Conservation (phyloP, 1,140 invertebrate genomes). For the Holcopasites calliopsidis region DNA sequence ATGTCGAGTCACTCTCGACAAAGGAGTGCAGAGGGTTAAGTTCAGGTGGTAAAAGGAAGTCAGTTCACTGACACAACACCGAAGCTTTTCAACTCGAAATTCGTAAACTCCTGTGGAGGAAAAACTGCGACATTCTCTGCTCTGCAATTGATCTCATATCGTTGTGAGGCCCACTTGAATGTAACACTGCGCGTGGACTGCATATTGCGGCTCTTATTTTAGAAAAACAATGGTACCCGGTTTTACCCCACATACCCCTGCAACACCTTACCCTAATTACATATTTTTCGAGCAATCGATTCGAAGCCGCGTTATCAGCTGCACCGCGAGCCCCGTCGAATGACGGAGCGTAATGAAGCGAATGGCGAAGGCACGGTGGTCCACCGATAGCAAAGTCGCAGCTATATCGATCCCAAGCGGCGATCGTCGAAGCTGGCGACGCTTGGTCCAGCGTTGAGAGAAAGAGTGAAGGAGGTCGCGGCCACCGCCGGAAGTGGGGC, state of each 20-base stretch:
- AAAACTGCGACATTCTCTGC: no score
- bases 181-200: no score
- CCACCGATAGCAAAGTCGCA: conserved; percentile 51
- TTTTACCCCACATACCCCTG: background rate
- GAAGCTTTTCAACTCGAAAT: no score
- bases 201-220: no score
- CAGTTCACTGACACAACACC: no score
- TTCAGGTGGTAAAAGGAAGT: no score
- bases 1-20: no score
- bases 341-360: conserved; percentile 56
- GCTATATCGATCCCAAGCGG: conserved; percentile 59
- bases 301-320: conserved; percentile 38
- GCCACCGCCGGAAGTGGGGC: background rate
- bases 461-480: background rate
- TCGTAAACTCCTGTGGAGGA: no score
- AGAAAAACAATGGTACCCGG: no score
- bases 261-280: conserved; percentile 2
- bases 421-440: conserved; percentile 4
- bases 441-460: background rate
- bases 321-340: background rate
- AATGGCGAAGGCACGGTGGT: conserved; percentile 58
- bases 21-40: no score
- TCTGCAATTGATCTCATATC: no score
- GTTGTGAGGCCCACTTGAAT: no score
- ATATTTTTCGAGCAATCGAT: conserved; percentile 29